phyloP scores from a whole-genome alignment of 2,797 vertebrate genomes.

The Crossoptilon crossoptilon region DNA sequence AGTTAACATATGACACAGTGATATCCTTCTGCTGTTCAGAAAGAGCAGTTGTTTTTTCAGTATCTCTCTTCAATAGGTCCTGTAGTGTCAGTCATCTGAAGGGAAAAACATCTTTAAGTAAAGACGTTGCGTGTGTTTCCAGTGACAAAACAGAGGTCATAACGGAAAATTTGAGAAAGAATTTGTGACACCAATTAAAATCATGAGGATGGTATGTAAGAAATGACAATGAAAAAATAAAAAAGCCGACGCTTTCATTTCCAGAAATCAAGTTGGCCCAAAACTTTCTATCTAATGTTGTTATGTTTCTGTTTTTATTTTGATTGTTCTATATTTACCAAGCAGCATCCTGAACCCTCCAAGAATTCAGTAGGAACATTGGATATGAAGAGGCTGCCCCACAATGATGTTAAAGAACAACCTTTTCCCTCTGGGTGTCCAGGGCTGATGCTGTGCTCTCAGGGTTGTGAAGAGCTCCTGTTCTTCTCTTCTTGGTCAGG shows the following conservation, averaged over 20 bases:
- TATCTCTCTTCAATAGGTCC: neutral
- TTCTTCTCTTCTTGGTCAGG: neutral
- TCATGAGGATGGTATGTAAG: neutral
- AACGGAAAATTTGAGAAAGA: neutral
- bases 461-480: neutral
- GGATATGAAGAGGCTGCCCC: fast-evolving
- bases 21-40: neutral
- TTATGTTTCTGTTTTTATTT: neutral
- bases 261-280: neutral
- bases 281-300: neutral
- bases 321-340: neutral
- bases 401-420: neutral
- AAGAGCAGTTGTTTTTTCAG: neutral
- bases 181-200: neutral
- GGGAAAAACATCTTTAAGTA: neutral
- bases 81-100: neutral
- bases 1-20: neutral
- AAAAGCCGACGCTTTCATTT: neutral
- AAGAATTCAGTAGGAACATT: neutral
- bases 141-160: neutral
- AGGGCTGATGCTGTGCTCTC: neutral
- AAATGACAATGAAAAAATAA: neutral
- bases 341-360: neutral
- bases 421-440: neutral
- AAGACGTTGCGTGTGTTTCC: neutral